phyloP scores from a whole-genome alignment of 2,113 vertebrate species.

The Chelonoidis abingdonii region DNA sequence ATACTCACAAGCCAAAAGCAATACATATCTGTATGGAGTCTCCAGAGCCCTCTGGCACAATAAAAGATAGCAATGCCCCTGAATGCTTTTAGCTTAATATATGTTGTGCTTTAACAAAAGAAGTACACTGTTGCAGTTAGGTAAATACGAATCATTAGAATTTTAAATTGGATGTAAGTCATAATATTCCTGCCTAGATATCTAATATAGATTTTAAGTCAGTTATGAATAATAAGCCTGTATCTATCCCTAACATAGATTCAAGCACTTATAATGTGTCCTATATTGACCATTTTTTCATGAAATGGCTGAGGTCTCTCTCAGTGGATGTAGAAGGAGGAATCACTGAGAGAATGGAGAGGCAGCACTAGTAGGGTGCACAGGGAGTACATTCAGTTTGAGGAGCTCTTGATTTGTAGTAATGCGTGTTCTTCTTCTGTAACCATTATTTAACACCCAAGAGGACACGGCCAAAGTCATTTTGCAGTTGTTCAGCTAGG shows the following conservation, averaged over 20 bases:
- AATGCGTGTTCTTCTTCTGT: not conserved
- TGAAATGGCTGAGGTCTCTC: not conserved
- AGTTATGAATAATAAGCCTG: not conserved
- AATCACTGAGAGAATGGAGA: not conserved
- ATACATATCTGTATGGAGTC: not conserved
- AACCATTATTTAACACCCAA: not conserved
- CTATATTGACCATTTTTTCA: not conserved
- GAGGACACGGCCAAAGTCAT: not conserved
- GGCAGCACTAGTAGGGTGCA: not conserved
- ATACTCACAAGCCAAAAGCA: not conserved
- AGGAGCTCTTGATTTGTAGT: not conserved
- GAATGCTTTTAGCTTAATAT: not conserved
- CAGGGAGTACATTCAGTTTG: not conserved
- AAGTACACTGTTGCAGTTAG: not conserved
- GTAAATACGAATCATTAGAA: not conserved
- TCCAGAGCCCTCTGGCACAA: not conserved
- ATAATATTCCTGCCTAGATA: not conserved
- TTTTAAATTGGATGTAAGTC: not conserved
- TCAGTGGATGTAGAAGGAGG: not conserved
- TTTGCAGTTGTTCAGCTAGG: not conserved
- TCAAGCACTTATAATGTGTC: not conserved
- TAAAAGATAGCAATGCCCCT: not conserved
- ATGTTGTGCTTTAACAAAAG: not conserved
- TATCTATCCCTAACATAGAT: not conserved
- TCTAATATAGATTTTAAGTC: not conserved